A percentile compares a stretch with the other conserved stretches of the same genome.
These are phyloP conservation scores for Melieria picta DNA, from an alignment of 2,888 invertebrate genomes.

Conservation along the genomic window DNA sequence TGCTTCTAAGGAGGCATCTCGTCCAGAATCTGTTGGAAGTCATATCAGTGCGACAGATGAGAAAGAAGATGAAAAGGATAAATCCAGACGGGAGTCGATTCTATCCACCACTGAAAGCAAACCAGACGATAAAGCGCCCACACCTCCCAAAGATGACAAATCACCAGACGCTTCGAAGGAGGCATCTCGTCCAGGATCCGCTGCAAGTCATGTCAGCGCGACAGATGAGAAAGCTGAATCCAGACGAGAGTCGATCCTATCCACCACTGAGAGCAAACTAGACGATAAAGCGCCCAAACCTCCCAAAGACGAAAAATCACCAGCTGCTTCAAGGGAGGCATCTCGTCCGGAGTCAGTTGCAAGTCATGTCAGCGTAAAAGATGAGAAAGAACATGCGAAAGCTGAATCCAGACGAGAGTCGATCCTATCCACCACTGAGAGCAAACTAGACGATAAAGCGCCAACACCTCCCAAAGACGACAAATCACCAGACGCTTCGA, in stretches of 20 bases:
- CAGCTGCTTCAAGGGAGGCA: constrained; percentile 18
- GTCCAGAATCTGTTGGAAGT: constrained; percentile 33
- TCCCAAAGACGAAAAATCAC: constrained; percentile 24
- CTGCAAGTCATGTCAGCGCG: too few species aligned
- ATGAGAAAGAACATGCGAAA: not conserved
- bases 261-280: too few species aligned
- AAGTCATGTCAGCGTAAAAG: constrained; percentile 21
- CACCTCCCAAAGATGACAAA: constrained; percentile 21
- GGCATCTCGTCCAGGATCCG: too few species aligned
- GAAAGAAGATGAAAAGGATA: constrained; percentile 29
- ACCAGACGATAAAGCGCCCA: constrained; percentile 33
- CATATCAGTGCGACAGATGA: not conserved
- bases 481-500: not conserved
- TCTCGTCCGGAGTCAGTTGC: constrained; percentile 10
- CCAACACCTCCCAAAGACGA: constrained; percentile 30
- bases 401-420: not conserved
- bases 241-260: too few species aligned
- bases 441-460: constrained; percentile 33
- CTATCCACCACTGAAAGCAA: constrained; percentile 15
- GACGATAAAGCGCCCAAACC: not conserved
- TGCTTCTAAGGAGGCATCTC: constrained; percentile 29
- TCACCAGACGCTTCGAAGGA: too few species aligned
- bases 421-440: not conserved
- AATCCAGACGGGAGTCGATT: constrained; percentile 40
- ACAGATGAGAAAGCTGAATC: too few species aligned